Evolutionary conservation across 2,113 vertebrate species (phyloP).

Genomic region (Caracal caracal): DNA sequence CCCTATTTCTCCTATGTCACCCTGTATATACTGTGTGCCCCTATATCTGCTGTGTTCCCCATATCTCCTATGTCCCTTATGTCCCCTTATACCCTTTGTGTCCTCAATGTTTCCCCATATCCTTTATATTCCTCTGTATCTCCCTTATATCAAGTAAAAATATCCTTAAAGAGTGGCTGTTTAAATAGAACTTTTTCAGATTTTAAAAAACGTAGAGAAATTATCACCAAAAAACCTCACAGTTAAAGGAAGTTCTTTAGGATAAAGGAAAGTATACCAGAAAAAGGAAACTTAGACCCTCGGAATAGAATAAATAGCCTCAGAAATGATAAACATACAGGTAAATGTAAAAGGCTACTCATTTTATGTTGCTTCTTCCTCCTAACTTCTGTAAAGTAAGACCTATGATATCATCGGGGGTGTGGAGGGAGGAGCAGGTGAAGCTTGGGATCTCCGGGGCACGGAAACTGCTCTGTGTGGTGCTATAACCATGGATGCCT

Average conservation of each 20-base stretch:
- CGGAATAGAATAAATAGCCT: neutral
- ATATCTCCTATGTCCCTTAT: too few relatives aligned
- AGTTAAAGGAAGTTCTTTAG: neutral
- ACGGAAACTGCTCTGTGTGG: neutral
- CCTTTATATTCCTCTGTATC: neutral
- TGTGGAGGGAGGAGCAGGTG: neutral
- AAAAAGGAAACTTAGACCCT: neutral
- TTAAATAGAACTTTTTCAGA: neutral
- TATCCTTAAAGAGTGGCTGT: neutral
- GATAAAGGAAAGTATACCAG: neutral
- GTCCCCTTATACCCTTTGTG: too few relatives aligned
- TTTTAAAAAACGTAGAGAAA: neutral
- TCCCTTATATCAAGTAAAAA: neutral
- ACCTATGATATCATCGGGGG: neutral
- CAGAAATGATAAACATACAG: neutral
- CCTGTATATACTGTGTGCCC: neutral
- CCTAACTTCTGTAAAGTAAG: neutral
- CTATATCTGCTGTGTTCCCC: neutral
- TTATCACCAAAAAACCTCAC: neutral
- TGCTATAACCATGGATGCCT: neutral
- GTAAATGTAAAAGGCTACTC: neutral
- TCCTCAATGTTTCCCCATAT: too few relatives aligned
- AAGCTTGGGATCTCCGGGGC: neutral
- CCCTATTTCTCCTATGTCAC: neutral
- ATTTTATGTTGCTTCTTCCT: neutral